phyloP scores from a whole-genome alignment of 1,140 invertebrate genomes.

The Drosophila rhopaloa region DNA sequence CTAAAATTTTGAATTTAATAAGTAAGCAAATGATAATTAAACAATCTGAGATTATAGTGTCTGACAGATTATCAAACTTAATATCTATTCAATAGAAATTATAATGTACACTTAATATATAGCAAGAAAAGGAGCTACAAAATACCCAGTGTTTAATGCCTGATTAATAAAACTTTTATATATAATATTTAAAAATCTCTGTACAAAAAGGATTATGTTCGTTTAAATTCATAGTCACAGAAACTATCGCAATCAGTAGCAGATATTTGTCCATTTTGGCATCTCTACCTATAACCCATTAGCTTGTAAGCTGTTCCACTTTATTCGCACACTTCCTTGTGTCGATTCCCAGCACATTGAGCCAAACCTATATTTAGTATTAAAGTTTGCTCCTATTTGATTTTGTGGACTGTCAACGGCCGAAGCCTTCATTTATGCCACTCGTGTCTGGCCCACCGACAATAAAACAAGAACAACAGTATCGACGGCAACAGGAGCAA shows the following conservation, averaged over 20 bases:
- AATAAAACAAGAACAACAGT: neutral
- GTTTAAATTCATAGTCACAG: too few relatives aligned
- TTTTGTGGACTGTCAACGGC: slow-evolving; percentile 38
- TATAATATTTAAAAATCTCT: too few relatives aligned
- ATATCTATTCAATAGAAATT: too few relatives aligned
- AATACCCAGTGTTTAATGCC: too few relatives aligned
- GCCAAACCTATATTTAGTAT: neutral
- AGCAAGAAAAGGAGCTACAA: too few relatives aligned
- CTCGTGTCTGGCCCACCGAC: slow-evolving; percentile 29
- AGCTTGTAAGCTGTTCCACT: slow-evolving; percentile 12
- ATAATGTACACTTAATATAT: too few relatives aligned
- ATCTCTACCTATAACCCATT: slow-evolving; percentile 7
- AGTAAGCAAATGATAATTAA: too few relatives aligned
- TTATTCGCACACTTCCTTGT: slow-evolving; percentile 15
- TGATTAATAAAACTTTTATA: too few relatives aligned
- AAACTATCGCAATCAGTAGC: neutral
- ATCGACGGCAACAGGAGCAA: slow-evolving; percentile 20
- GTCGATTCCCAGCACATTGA: slow-evolving; percentile 2
- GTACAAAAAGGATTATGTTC: too few relatives aligned
- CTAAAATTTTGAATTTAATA: too few relatives aligned
- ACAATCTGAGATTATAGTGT: too few relatives aligned
- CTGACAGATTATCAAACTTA: too few relatives aligned
- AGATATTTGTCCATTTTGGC: neutral
- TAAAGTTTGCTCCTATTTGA: slow-evolving; percentile 17
- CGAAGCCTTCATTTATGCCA: slow-evolving; percentile 45